A percentile compares a stretch with the other conserved stretches of the same genome.
These are phyloP conservation scores for Circaetus gallicus DNA, from an alignment of 2,113 vertebrate genomes.

Conservation along the genomic window DNA sequence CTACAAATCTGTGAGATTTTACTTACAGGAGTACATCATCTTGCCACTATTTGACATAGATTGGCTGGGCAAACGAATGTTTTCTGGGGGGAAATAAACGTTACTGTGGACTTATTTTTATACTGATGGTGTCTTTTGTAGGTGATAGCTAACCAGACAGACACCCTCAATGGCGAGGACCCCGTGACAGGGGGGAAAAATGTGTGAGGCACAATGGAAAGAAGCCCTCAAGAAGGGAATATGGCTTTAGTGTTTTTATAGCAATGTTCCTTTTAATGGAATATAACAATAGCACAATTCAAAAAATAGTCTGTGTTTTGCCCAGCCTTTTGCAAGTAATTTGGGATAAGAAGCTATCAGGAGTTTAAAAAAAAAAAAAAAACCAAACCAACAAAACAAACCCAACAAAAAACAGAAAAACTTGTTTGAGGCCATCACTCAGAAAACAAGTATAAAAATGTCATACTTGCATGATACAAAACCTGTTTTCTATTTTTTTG, in stretches of 20 bases:
- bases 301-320: slow-evolving; percentile 50
- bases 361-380: slow-evolving; percentile 47
- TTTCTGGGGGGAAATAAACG: slow-evolving; percentile 55
- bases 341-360: slow-evolving; percentile 71
- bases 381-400: neutral
- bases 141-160: slow-evolving; percentile 53
- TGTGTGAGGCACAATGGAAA: slow-evolving; percentile 54
- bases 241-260: slow-evolving; percentile 66
- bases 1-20: slow-evolving; percentile 76
- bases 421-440: slow-evolving; percentile 43
- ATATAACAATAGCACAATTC: slow-evolving; percentile 53
- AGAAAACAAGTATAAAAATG: slow-evolving; percentile 37
- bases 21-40: slow-evolving; percentile 66
- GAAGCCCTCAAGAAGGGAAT: slow-evolving; percentile 56
- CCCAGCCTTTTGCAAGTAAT: slow-evolving; percentile 79
- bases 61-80: slow-evolving; percentile 68
- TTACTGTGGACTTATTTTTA: slow-evolving; percentile 70
- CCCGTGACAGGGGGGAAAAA: slow-evolving; percentile 10
- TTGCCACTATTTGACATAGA: slow-evolving; percentile 70
- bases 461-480: slow-evolving; percentile 27
- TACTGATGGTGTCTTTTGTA: slow-evolving; percentile 68
- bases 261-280: slow-evolving; percentile 52
- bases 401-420: neutral
- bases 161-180: slow-evolving; percentile 42
- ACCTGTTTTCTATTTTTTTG: neutral